Evolutionary conservation across 37 sponge, comb jelly and placozoan genomes (phyloP), one percentile per base, ranked within the genome.

Genomic region (Dysidea cf. avara): DNA sequence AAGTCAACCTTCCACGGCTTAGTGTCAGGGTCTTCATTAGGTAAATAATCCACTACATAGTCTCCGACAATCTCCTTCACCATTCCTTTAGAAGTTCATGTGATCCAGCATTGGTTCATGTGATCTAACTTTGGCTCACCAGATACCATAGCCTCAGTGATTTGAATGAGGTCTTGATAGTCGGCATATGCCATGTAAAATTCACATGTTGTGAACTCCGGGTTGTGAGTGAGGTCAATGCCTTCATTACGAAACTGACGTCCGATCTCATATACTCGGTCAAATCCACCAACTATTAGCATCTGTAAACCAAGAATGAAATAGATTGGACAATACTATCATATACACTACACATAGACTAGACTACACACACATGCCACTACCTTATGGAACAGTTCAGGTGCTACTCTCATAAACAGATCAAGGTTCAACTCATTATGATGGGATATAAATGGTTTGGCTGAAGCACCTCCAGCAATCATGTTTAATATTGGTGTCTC

Each of bases 121-220:
- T 48, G 26, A 43, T 18, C 47, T 20, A 30, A 2, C 24, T 4
- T 11, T 20, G 4, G 37, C 79, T 51, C 53, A 85, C 99, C 99
- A n/a, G 96, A 87, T 11, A 99, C 39, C 77, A 99, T 75, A 7
- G 81, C 71, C 69, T 99, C 99, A 31, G 99, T 91, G 56, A 99
- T 95, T 46, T 75, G 48, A 91, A 99, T 99, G 51, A 99, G 76
- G 70, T 99, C 99, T 18, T 92, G 71, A 75, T 99, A 99, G 73
- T 99, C 99, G 22, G 99, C 99, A 67, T 92, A 99, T 20, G 99
- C 99, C 99, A 99, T 99, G 89, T 99, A 99, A 81, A 99, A 99
- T 80, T 99, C 99, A 39, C 96, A 95, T 0, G 99, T 94, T 32
- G 99, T 99, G 82, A 95, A 99, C 76, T 99, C 99, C 26, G 99